A percentile compares a stretch with the other conserved stretches of the same genome.
Conservation (phyloP, 1,140 invertebrate species). For the Trichomalopsis sarcophagae region DNA sequence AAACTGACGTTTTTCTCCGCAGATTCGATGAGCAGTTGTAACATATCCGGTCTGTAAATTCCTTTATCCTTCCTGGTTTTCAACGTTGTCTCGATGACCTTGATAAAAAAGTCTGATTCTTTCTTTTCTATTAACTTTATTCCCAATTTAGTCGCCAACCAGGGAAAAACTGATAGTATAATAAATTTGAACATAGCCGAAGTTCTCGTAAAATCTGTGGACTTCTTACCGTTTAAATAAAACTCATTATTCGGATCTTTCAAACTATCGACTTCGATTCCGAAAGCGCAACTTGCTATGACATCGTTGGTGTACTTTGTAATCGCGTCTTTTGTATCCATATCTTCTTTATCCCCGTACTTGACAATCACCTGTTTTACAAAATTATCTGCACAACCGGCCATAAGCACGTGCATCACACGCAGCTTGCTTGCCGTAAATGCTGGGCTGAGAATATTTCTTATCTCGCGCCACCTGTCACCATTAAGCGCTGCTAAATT, state of each 20-base stretch:
- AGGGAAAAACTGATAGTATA: slow-evolving; percentile 31
- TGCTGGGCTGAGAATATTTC: slow-evolving; percentile 76
- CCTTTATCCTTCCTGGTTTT: slow-evolving; percentile 51
- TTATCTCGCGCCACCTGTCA: slow-evolving; percentile 76
- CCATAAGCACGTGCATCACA: slow-evolving; percentile 73
- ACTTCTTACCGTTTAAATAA: slow-evolving; percentile 60
- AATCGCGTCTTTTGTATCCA: slow-evolving; percentile 70
- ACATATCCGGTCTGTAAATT: slow-evolving; percentile 61
- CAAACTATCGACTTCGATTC: slow-evolving; percentile 65
- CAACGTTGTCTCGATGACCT: slow-evolving; percentile 55
- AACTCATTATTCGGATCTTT: slow-evolving; percentile 66
- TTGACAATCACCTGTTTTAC: slow-evolving; percentile 44
- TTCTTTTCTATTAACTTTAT: slow-evolving; percentile 45
- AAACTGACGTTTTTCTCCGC: slow-evolving; percentile 49
- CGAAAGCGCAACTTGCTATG: slow-evolving; percentile 68
- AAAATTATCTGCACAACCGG: slow-evolving; percentile 64
- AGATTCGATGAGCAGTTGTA: slow-evolving; percentile 62
- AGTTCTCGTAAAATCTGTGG: neutral
- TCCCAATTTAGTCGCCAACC: slow-evolving; percentile 37
- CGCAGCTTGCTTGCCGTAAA: slow-evolving; percentile 79
- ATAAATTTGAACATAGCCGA: slow-evolving; percentile 49
- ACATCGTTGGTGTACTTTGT: slow-evolving; percentile 68
- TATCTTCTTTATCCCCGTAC: slow-evolving; percentile 46
- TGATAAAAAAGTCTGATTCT: slow-evolving; percentile 56
- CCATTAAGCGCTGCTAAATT: slow-evolving; percentile 75